A percentile compares a stretch with the other conserved stretches of the same genome.
phyloP scores from a whole-genome alignment of 2,113 vertebrate genomes.

The Scolopax mira region DNA sequence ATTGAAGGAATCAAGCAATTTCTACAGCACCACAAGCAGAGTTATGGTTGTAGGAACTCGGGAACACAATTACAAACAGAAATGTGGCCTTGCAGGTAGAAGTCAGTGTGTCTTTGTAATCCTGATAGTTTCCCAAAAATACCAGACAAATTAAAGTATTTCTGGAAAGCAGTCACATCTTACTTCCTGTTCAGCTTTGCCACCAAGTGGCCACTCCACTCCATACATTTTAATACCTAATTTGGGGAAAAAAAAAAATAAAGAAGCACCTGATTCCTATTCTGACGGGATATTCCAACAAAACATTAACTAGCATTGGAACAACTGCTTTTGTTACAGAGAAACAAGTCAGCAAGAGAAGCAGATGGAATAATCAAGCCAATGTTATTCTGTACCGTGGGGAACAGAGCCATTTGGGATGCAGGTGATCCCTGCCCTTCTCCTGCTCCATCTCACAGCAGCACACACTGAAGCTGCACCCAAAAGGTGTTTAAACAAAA shows the following conservation, averaged over 20 bases:
- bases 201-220: conserved; percentile 22
- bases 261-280: not conserved
- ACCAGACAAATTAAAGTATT: not conserved
- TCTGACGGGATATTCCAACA: not conserved
- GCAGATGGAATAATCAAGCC: not conserved
- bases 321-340: not conserved
- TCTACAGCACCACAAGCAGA: not conserved
- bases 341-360: not conserved
- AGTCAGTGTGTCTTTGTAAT: not conserved
- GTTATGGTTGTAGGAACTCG: not conserved
- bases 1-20: not conserved
- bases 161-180: not conserved
- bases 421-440: not conserved
- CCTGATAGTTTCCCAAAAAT: not conserved
- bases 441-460: not conserved
- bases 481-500: not conserved
- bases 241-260: not conserved
- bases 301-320: not conserved
- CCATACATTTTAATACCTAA: not conserved
- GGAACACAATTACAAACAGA: not conserved
- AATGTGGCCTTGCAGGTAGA: not conserved
- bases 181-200: conserved; percentile 38
- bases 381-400: not conserved
- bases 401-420: not conserved
- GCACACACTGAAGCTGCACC: not conserved